These are phyloP conservation scores for Zosterops japonicus DNA, from an alignment of 2,113 vertebrate species.

Conservation along the genomic window DNA sequence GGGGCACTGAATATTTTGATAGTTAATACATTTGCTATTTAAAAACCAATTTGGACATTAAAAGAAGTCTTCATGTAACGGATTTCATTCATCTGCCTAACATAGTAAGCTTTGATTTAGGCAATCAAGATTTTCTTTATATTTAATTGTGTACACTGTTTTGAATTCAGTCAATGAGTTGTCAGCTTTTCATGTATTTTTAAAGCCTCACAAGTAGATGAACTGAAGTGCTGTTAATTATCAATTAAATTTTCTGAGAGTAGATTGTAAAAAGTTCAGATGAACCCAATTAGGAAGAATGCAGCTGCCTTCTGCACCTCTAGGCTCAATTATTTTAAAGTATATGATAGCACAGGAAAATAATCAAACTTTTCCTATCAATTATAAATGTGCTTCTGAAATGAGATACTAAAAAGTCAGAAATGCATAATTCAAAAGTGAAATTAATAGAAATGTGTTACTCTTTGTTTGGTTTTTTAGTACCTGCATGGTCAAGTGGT, in stretches of 20 bases:
- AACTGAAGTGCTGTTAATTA: conserved; percentile 74
- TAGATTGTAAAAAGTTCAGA: conserved; percentile 70
- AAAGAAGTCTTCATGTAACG: conserved; percentile 62
- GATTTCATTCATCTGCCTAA: conserved; percentile 61
- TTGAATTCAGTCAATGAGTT: conserved; percentile 55
- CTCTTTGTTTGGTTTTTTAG: not conserved
- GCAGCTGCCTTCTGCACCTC: conserved; percentile 35
- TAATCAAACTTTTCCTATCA: conserved; percentile 49
- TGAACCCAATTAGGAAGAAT: conserved; percentile 67
- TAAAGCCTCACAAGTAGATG: conserved; percentile 54
- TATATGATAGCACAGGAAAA: conserved; percentile 46
- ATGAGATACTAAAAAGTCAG: conserved; percentile 35
- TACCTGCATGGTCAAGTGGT: not conserved
- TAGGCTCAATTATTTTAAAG: conserved; percentile 62
- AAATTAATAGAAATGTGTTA: conserved; percentile 7
- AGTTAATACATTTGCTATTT: conserved; percentile 42
- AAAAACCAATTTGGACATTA: conserved; percentile 68
- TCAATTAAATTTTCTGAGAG: conserved; percentile 74
- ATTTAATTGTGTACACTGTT: conserved; percentile 69
- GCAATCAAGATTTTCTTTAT: conserved; percentile 69
- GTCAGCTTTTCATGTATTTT: conserved; percentile 74
- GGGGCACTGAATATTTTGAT: not conserved
- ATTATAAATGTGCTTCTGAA: conserved; percentile 49
- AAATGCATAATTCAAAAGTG: conserved; percentile 20
- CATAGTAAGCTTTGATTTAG: conserved; percentile 71